phyloP scores from a whole-genome alignment of 2,113 vertebrate genomes.

The Dicrurus megarhynchus region DNA sequence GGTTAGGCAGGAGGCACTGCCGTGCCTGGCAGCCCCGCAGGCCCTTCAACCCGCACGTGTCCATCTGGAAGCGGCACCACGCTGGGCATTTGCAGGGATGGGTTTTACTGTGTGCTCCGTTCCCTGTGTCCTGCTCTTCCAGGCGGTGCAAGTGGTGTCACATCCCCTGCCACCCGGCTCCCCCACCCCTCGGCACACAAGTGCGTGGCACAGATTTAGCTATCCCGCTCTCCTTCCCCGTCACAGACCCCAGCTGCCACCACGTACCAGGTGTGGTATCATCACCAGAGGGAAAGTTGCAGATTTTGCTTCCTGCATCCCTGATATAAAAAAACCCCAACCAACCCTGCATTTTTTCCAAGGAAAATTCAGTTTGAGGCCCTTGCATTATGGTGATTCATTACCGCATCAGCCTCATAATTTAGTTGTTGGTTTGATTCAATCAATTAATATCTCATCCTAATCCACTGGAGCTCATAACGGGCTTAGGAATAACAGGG shows the following conservation, averaged over 20 bases:
- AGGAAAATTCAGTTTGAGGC: neutral
- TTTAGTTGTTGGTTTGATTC: neutral
- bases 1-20: neutral
- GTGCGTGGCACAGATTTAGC: neutral
- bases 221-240: neutral
- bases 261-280: neutral
- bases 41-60: fast-evolving
- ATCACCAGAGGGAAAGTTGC: neutral
- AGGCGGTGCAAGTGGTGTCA: fast-evolving
- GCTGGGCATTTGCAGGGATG: neutral
- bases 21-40: neutral
- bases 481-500: neutral
- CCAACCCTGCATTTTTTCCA: neutral
- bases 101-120: neutral
- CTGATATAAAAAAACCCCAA: neutral
- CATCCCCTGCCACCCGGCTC: neutral
- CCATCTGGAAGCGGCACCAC: too few relatives aligned
- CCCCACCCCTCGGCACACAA: neutral
- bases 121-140: neutral
- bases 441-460: neutral
- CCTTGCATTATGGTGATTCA: neutral
- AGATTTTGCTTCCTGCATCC: neutral
- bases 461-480: slow-evolving; percentile 10
- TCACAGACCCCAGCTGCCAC: neutral
- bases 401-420: neutral